Conservation (phyloP, 2,113 vertebrate species). For the Hemibagrus wyckioides region DNA sequence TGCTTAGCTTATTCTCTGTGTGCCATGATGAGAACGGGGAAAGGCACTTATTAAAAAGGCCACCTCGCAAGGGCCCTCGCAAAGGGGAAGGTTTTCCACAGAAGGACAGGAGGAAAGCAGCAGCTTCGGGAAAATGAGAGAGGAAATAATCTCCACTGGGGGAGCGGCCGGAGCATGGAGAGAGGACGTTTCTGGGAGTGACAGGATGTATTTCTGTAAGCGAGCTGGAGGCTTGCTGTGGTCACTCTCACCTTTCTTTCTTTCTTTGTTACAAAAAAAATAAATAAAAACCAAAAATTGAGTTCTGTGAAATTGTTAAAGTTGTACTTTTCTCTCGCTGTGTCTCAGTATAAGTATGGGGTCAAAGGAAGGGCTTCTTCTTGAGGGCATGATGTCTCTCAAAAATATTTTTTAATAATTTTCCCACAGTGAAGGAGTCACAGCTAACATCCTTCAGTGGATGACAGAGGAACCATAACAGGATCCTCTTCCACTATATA, state of each 20-base stretch:
- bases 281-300: neutral
- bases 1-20: slow-evolving; percentile 75
- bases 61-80: slow-evolving; percentile 78
- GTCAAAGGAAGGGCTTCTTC: slow-evolving; percentile 4
- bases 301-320: neutral
- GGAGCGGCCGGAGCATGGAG: slow-evolving; percentile 2
- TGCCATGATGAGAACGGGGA: slow-evolving; percentile 77
- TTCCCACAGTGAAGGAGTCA: neutral
- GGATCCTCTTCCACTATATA: neutral
- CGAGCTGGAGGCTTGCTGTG: slow-evolving; percentile 7
- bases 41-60: slow-evolving; percentile 82
- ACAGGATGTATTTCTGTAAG: slow-evolving; percentile 31
- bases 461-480: neutral
- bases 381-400: neutral
- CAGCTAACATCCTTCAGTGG: neutral
- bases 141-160: slow-evolving; percentile 70
- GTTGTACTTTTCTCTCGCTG: neutral
- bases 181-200: slow-evolving; percentile 32
- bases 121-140: slow-evolving; percentile 71
- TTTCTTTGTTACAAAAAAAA: neutral
- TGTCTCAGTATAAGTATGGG: neutral
- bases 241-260: slow-evolving; percentile 3
- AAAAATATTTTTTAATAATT: neutral
- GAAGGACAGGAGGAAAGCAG: slow-evolving; percentile 79
- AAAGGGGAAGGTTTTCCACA: slow-evolving; percentile 66